Base-by-base conservation (phyloP, 2,797 vertebrate genomes). In the Zenarchopterus dispar region DNA sequence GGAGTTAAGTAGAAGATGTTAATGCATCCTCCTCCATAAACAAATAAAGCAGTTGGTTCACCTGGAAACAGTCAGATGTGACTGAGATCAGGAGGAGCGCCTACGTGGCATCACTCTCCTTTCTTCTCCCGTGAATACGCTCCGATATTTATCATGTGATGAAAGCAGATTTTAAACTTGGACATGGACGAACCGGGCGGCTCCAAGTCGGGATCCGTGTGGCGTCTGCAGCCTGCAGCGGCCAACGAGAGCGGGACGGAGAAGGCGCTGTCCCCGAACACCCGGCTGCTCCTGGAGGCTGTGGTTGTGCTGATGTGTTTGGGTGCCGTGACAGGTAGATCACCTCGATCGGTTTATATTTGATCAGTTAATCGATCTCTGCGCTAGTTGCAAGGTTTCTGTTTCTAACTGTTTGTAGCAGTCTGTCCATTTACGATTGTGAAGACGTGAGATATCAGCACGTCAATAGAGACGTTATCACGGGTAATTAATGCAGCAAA, bases 261-360 rank as follows among this genome's bases (percentile, higher is more conserved):
- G 39, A 47, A 0, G 59, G 18, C 15, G 7, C 6, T 69, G 71
- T 68, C 86, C 1, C 9, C 67, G 16, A 72, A 58, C 28, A 73
- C 58, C 10, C 86, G 76, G 64, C 77, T 92, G 65, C 5, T 94
- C n/a, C 62, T 95, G 75, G 90, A 94, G 84, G 74, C 91, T 41
- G 73, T 94, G 10, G 84, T 94, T 75, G 92, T 94, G 62, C 66
- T 94, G 26, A 94, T 94, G 94, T 93, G 90, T 80, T 19, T 93
- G 48, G 91, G 91, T 0, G 94, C 94, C 0, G 89, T 94, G 23
- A 83, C 88, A 70, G 94, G 94, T 95, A 31, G 8, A 18, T 11
- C 31, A 51, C 1, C 3, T 19, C 28, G 3, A 15, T 2, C 47
- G 59, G 18, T 6, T 23, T 1, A 15, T 39, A 13, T 13, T 39